Evolutionary conservation across 2,797 vertebrate species (phyloP), one percentile per base, ranked within the genome.

Genomic region (Corythornis leucogaster): DNA sequence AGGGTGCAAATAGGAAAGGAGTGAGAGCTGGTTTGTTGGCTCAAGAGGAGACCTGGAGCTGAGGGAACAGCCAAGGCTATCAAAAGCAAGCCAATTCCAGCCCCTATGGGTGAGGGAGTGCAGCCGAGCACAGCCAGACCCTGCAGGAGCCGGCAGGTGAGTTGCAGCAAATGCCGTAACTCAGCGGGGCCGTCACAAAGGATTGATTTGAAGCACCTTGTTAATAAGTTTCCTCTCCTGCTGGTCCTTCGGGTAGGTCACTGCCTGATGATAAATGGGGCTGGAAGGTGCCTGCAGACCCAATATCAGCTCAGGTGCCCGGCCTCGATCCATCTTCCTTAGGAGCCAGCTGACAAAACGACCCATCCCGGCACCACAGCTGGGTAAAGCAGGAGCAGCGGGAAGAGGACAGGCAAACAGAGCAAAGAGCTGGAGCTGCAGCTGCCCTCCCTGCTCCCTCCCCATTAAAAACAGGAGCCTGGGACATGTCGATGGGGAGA

Each of bases 151-250:
- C 3, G 0, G 30, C 6, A 31, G 63, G 59, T 30, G 51, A 76
- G 45, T 30, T 1, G 0, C 75, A 28, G 78, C 53, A 55, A 74
- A 40, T 0, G 15, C 78, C 4, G 9, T 76, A 91, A 80, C 85
- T 93, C 93, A 70, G 50, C 0, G 0, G 68, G 73, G 75, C 73
- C 6, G 0, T 91, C 92, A 74, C 42, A 28, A 62, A 71, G 79
- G 81, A 89, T 71, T 94, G 95, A 95, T 92, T 82, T 80, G 76
- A 87, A 93, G 80, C 73, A 94, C 62, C 91, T 89, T 73, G 70
- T 89, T 93, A 93, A 91, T 85, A 87, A 92, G 92, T 85, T 93
- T 89, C 83, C 63, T 90, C 51, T 91, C 82, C 80, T 7, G 9
- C 66, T 20, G 40, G 85, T 87, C 92, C 93, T 94, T 80, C 28